These are phyloP conservation scores for Tanypteryx hageni DNA, from an alignment of 2,888 invertebrate species.

Conservation along the genomic window DNA sequence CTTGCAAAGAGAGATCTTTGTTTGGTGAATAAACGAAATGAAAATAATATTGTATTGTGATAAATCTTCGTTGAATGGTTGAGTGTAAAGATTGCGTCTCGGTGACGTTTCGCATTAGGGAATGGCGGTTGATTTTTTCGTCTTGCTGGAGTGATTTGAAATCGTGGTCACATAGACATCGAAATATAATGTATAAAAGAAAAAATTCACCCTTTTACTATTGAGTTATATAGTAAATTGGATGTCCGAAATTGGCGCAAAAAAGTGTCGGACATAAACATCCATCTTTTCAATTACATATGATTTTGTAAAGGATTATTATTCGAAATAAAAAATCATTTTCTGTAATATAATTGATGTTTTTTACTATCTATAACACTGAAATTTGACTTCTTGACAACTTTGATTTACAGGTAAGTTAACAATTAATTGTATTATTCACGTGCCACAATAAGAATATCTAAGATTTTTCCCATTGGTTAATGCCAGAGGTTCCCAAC, in stretches of 20 bases:
- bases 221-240: slow-evolving; percentile 32
- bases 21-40: slow-evolving; percentile 24
- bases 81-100: not conserved
- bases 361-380: too few species aligned
- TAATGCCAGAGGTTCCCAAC: too few species aligned
- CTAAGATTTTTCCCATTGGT: too few species aligned
- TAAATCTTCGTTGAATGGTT: slow-evolving; percentile 45
- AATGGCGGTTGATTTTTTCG: not conserved
- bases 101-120: not conserved
- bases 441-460: too few species aligned
- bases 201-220: not conserved
- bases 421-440: too few species aligned
- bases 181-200: not conserved
- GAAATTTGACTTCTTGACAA: too few species aligned
- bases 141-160: slow-evolving; percentile 35
- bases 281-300: slow-evolving; percentile 51
- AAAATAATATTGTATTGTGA: slow-evolving; percentile 58
- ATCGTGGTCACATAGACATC: slow-evolving; percentile 37
- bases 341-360: slow-evolving; percentile 19
- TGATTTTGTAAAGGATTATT: slow-evolving; percentile 63
- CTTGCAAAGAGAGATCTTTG: not conserved
- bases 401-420: too few species aligned
- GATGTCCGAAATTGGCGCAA: slow-evolving; percentile 33
- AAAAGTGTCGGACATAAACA: slow-evolving; percentile 48
- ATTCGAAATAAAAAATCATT: slow-evolving; percentile 53